phyloP scores from a whole-genome alignment of 2,888 invertebrate species.

The Rhagonycha fulva region DNA sequence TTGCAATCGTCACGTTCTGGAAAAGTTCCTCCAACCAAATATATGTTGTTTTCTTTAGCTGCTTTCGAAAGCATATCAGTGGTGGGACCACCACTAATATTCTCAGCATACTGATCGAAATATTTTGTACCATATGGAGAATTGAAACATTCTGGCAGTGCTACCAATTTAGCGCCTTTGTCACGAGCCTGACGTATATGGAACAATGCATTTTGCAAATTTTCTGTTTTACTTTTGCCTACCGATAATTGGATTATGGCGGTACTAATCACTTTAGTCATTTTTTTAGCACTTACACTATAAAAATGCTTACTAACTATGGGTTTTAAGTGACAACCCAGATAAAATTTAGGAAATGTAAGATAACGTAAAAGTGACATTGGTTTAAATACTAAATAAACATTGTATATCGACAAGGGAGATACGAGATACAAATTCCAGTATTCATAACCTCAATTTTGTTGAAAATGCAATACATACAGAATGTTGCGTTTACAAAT shows the following conservation, averaged over 20 bases:
- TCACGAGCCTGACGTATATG: slow-evolving; percentile 74
- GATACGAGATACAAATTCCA: neutral
- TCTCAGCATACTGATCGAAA: slow-evolving; percentile 86
- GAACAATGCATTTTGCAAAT: slow-evolving; percentile 72
- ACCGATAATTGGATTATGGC: slow-evolving; percentile 86
- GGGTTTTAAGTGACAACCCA: neutral
- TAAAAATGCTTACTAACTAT: neutral
- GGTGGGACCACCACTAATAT: slow-evolving; percentile 79
- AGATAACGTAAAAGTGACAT: neutral
- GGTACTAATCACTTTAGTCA: slow-evolving; percentile 50
- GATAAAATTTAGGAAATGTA: neutral
- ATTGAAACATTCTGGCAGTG: slow-evolving; percentile 90
- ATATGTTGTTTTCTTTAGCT: slow-evolving; percentile 77
- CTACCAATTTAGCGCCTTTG: slow-evolving; percentile 67
- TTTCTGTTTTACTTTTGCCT: slow-evolving; percentile 72
- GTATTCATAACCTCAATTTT: neutral
- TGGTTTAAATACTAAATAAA: neutral
- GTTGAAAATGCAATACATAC: neutral
- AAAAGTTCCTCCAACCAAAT: slow-evolving; percentile 87
- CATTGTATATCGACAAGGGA: neutral
- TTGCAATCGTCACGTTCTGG: slow-evolving; percentile 73
- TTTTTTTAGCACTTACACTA: neutral
- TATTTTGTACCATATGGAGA: slow-evolving; percentile 88
- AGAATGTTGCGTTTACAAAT: neutral
- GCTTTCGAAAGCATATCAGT: slow-evolving; percentile 70